Conservation (phyloP, 2,888 invertebrate genomes). For the Bombyx huttoni region DNA sequence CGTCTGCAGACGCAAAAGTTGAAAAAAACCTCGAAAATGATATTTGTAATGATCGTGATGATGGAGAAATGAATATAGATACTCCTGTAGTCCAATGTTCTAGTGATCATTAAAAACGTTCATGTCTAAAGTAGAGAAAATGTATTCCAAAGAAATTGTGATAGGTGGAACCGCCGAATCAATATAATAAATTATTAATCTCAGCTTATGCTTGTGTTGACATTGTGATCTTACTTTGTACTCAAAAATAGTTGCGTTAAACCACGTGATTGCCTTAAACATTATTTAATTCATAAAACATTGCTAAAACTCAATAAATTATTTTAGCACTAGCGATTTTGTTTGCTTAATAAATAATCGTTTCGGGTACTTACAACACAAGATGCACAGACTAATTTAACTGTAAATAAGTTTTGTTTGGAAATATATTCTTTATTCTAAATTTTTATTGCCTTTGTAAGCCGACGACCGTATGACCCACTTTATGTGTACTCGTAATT, state of each 20-base stretch:
- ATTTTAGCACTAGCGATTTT: conserved; percentile 49
- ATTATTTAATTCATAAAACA: conserved; percentile 59
- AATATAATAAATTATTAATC: conserved; percentile 39
- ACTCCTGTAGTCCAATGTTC: conserved; percentile 16
- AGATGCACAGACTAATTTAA: too few relatives aligned
- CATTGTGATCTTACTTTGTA: conserved; percentile 50
- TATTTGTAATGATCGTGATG: conserved; percentile 5
- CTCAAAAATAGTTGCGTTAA: conserved; percentile 57
- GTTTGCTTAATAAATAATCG: conserved; percentile 17
- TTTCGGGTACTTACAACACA: not conserved
- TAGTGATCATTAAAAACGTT: conserved; percentile 20
- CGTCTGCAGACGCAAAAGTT: conserved; percentile 2
- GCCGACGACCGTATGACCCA: too few relatives aligned
- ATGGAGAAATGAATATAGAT: conserved; percentile 20
- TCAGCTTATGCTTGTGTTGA: conserved; percentile 62
- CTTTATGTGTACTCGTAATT: too few relatives aligned
- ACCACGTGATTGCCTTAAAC: conserved; percentile 69
- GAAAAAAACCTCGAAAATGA: not conserved
- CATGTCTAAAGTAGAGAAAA: conserved; percentile 29
- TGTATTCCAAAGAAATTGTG: conserved; percentile 65
- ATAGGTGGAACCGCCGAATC: conserved; percentile 53
- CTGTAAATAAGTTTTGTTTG: too few relatives aligned
- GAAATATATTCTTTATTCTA: too few relatives aligned
- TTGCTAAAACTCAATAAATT: conserved; percentile 64
- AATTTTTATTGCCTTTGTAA: too few relatives aligned